Percentiles rank a stretch among this genome's conserved stretches.
Conservation (phyloP, 2,797 vertebrate species). For the Eutrigla gurnardus region DNA sequence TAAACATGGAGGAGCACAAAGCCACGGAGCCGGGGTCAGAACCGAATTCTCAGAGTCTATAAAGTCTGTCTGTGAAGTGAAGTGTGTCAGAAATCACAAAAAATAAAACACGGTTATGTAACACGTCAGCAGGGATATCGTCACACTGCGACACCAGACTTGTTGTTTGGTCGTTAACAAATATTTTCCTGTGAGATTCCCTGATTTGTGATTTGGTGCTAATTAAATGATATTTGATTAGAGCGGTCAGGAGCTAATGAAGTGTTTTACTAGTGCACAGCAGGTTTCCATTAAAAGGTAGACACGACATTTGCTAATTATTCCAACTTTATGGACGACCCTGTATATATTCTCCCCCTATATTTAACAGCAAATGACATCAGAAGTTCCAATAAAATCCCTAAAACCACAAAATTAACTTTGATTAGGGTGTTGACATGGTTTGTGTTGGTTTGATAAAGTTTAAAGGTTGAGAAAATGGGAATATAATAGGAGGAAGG, state of each 20-base stretch:
- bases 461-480: background rate
- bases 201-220: background rate
- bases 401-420: no score
- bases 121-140: conserved; percentile 53
- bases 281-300: no score
- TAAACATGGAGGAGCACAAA: conserved; percentile 17
- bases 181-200: no score
- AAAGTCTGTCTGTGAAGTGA: conserved; percentile 36
- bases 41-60: conserved; percentile 27
- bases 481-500: background rate
- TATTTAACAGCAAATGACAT: no score
- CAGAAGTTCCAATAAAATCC: no score
- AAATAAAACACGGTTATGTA: conserved; percentile 52
- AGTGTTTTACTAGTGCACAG: conserved; percentile 5
- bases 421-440: no score
- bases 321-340: no score
- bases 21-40: conserved; percentile 35
- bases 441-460: no score
- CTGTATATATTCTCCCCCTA: no score
- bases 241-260: conserved; percentile 24
- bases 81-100: conserved; percentile 41
- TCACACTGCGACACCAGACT: conserved; percentile 41
- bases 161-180: conserved; percentile 9
- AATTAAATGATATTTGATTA: conserved; percentile 26
- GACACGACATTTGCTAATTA: no score